Base-by-base conservation (phyloP, 2,888 invertebrate genomes). In the Clanis bilineata region DNA sequence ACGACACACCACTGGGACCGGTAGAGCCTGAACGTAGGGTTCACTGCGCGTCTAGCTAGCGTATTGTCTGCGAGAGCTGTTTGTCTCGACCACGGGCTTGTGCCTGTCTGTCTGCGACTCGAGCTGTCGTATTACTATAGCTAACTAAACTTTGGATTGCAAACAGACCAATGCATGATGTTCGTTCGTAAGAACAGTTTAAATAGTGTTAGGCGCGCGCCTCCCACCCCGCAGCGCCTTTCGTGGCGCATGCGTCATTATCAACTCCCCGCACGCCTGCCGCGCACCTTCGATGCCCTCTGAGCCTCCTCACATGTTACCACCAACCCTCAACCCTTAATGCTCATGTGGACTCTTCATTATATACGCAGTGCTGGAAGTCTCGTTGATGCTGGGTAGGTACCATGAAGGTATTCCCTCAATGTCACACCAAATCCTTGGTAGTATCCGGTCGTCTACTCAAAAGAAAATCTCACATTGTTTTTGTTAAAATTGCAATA, bases 121-220 rank as follows among this genome's bases (percentile, higher is more conserved):
- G 80, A 88, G 90, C 91, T 86, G 88, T 86, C 91, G 91, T 86
- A 92, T 88, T 92, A 93, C 93, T 85, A 84, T 86, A 86, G 90
- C 92, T 88, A 92, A 90, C 94, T 94, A 93, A 93, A 93, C 92
- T 93, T 86, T 90, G 92, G 93, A 92, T 93, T 93, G 94, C 93
- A 94, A 94, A 94, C 94, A 93, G 93, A 94, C 94, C 94, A 94
- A 94, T 94, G 94, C 93, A 93, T 94, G 92, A 91, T 92, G 92
- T 90, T 93, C 92, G 92, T 90, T 93, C 92, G 93, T 85, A 92
- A 92, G 93, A 93, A 93, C 93, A 93, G 93, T 93, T 94, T 94
- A 94, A 94, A 94, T 94, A 94, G 90, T 89, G 86, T 87, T 88
- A 87, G 85, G 84, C 86, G 86, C 83, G 71, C 87, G 82, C 88